Conservation (phyloP, 2,113 vertebrate species). For the Oncorhynchus keta region DNA sequence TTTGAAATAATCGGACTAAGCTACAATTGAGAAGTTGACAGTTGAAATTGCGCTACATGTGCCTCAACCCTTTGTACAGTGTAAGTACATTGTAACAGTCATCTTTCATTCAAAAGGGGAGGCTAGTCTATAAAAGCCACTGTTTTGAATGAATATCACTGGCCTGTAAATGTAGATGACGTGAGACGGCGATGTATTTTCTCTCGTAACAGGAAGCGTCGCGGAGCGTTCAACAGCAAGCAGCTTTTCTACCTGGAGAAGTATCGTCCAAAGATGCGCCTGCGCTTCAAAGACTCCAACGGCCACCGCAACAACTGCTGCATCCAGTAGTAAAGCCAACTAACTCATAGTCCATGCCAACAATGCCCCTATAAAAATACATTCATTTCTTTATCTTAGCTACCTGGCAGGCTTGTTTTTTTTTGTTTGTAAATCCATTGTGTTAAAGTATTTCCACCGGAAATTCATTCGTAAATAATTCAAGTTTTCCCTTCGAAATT, state of each 20-base stretch:
- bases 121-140: neutral
- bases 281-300: constrained; percentile 97
- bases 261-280: constrained; percentile 99
- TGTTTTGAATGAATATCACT: neutral
- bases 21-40: no score
- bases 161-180: neutral
- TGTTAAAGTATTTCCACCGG: constrained; percentile 73
- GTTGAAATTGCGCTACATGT: no score
- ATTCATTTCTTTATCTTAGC: constrained; percentile 50
- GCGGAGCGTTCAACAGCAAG: constrained; percentile 98
- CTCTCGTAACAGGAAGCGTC: constrained; percentile 84
- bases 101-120: no score
- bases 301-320: constrained; percentile 98
- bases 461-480: constrained; percentile 38
- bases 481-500: constrained; percentile 22
- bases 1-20: no score
- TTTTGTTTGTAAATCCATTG: constrained; percentile 43
- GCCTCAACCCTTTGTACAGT: no score
- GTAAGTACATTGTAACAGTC: no score
- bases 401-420: constrained; percentile 57
- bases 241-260: constrained; percentile 98
- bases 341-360: constrained; percentile 56
- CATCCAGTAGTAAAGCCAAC: constrained; percentile 85
- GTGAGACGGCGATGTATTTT: neutral
- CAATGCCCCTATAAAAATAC: constrained; percentile 55